Evolutionary conservation across 1,140 invertebrate genomes (phyloP), one percentile per base, ranked within the genome.

Genomic region (Eumeta japonica): DNA sequence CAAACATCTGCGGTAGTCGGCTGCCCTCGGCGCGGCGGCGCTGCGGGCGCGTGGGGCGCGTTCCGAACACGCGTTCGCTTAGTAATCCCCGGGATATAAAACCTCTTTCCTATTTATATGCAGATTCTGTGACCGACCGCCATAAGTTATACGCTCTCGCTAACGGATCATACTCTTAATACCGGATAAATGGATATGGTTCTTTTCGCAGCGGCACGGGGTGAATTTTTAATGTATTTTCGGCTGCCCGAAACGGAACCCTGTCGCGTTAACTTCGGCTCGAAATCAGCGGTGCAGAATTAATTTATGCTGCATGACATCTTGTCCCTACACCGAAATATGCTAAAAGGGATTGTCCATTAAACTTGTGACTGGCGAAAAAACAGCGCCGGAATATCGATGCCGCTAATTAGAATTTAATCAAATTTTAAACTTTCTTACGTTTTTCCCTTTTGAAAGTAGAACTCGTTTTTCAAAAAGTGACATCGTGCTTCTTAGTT

Each of bases 21-120:
- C n/a, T n/a, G n/a, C n/a, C n/a, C n/a, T n/a, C n/a, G n/a, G n/a
- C n/a, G n/a, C n/a, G n/a, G n/a, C n/a, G n/a, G n/a, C n/a, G n/a
- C n/a, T n/a, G n/a, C n/a, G n/a, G n/a, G n/a, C n/a, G n/a, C n/a
- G n/a, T n/a, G n/a, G n/a, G n/a, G n/a, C n/a, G n/a, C n/a, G n/a
- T n/a, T n/a, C n/a, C n/a, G n/a, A n/a, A n/a, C n/a, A n/a, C n/a
- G n/a, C n/a, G n/a, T n/a, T n/a, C n/a, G n/a, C n/a, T n/a, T n/a
- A n/a, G n/a, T 24, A 24, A 60, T 58, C 58, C 58, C 58, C 48
- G 48, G 41, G 49, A 49, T 51, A 52, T 54, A 48, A 55, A n/a
- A 60, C 55, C 60, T 55, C 60, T 55, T 55, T 62, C 51, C 62
- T 64, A 71, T 71, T 71, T 71, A 71, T 67, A 71, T 71, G 66